phyloP scores from a whole-genome alignment of 2,113 vertebrate species.

The Odocoileus virginianus region DNA sequence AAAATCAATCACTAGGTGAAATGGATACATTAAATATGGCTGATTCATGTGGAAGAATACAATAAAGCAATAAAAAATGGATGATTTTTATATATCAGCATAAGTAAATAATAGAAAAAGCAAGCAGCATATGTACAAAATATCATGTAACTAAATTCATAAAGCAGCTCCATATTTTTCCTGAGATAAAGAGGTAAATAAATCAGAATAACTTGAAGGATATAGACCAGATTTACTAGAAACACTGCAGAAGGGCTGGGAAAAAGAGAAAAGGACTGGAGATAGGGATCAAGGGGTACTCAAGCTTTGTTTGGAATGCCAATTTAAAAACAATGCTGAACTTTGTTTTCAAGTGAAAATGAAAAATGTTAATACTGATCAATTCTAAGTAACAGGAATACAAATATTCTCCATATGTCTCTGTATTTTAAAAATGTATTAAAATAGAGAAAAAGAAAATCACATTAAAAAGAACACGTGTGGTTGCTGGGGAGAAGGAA shows the following conservation, averaged over 20 bases:
- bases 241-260: background rate
- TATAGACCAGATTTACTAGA: background rate
- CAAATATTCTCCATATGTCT: background rate
- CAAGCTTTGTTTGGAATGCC: background rate
- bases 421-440: background rate
- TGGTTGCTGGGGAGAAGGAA: background rate
- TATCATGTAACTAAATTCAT: background rate
- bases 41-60: background rate
- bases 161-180: background rate
- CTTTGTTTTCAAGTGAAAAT: background rate
- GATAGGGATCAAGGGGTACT: background rate
- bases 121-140: background rate
- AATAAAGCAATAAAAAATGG: background rate
- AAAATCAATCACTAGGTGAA: background rate
- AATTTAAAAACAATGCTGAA: background rate
- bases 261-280: background rate
- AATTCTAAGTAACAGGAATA: constrained; percentile 9
- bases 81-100: background rate
- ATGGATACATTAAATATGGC: background rate
- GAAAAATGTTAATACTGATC: background rate
- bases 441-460: background rate
- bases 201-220: background rate
- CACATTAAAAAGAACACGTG: background rate
- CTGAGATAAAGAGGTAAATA: background rate
- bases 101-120: background rate